Base-by-base conservation (phyloP, 1,140 invertebrate genomes). In the Formica exsecta region DNA sequence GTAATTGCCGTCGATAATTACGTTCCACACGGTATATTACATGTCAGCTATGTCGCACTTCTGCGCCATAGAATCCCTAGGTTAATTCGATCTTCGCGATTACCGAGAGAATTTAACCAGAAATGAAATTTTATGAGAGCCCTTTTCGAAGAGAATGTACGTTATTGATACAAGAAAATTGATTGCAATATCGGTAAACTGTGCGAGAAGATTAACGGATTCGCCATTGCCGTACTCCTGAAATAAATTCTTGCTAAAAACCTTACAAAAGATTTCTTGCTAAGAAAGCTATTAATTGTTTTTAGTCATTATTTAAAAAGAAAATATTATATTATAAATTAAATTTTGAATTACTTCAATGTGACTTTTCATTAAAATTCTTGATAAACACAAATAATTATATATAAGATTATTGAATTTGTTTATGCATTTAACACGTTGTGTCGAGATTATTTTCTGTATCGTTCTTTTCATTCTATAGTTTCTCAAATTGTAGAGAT, bases 1-100 rank as follows among this genome's bases (percentile, higher is more conserved):
- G 71, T 62, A 73, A 86, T 70, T 32, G 62, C 48, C 59, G 57
- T 51, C 85, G 89, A 91, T 90, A 91, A 91, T 91, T 91, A 80
- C 87, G 87, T 91, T 91, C 73, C 85, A 81, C 79, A 61, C 65
- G 77, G 89, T 89, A 62, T 89, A 87, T 91, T 87, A 91, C 86
- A 85, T 73, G 65, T 84, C 64, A 85, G 71, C 73, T 90, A 65
- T 65, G 70, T 73, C 89, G 79, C 59, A 54, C 48, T 61, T 51
- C 19, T n/a, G 25, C 36, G 22, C 41, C 22, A 71, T 87, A 25
- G 73, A 85, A 89, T 65, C 71, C 59, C 19, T 9, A 32, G 48
- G 83, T 51, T 90, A 90, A 90, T 86, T 88, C 57, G 36, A 90
- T 90, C 83, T 89, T 36, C 38, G 41, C 16, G 19, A 70, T 41